Evolutionary conservation across 2,797 vertebrate genomes (phyloP).

Genomic region (Lepus townsendii): DNA sequence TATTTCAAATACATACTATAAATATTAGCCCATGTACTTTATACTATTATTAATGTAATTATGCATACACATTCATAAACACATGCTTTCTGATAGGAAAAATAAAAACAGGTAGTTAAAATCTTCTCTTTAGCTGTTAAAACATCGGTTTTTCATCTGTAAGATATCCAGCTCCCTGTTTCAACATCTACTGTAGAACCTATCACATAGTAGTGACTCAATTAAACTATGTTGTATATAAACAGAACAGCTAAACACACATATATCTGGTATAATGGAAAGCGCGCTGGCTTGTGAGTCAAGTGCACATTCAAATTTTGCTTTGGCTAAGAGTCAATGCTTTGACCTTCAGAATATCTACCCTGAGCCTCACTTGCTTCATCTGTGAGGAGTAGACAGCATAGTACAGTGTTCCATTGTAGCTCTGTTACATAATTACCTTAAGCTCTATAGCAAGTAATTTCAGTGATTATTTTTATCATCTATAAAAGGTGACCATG

Average conservation of each 20-base stretch:
- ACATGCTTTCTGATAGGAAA: neutral
- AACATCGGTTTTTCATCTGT: neutral
- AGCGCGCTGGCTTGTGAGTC: neutral
- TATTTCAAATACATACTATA: neutral
- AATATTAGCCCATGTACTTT: neutral
- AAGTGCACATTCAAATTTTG: no score
- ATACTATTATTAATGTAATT: neutral
- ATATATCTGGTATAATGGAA: neutral
- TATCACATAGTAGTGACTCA: neutral
- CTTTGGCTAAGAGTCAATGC: neutral
- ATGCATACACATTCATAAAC: neutral
- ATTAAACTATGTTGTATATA: neutral
- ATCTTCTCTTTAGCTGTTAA: neutral
- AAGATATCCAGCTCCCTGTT: neutral
- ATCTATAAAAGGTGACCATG: neutral
- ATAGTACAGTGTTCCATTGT: neutral
- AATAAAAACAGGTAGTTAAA: slow-evolving; percentile 3
- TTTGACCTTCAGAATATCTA: neutral
- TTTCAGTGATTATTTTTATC: neutral
- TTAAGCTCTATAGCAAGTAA: neutral
- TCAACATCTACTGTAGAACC: neutral
- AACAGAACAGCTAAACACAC: neutral
- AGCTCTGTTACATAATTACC: neutral
- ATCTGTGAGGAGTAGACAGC: neutral
- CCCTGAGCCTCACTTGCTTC: neutral